Evolutionary conservation across 1,140 invertebrate species (phyloP).

Genomic region (Brachionus koreanus): DNA sequence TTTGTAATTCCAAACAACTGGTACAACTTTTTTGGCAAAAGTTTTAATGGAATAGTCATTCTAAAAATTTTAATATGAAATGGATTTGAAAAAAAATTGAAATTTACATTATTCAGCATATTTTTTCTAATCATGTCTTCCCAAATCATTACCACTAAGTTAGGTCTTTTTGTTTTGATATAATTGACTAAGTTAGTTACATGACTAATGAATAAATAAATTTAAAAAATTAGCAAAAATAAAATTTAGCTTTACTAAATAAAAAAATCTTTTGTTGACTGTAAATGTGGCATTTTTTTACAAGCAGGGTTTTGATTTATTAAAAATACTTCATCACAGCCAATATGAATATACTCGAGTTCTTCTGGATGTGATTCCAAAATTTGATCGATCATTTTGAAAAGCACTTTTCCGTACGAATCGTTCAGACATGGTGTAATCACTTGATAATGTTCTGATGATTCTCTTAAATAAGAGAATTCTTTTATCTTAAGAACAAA

Average conservation of each 20-base stretch:
- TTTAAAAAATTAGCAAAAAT: background rate
- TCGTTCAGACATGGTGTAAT: constrained; percentile 36
- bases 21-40: constrained; percentile 11
- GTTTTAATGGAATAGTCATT: background rate
- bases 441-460: constrained; percentile 10
- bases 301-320: background rate
- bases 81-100: background rate
- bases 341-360: constrained; percentile 38
- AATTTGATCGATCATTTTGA: constrained; percentile 43
- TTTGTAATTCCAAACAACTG: constrained; percentile 44
- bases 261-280: constrained; percentile 42
- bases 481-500: constrained; percentile 43
- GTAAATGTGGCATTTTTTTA: background rate
- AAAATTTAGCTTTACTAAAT: background rate
- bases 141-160: constrained; percentile 32
- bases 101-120: background rate
- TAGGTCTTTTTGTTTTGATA: constrained; percentile 40
- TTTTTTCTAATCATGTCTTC: constrained; percentile 39
- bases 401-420: constrained; percentile 9
- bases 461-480: constrained; percentile 38
- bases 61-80: background rate
- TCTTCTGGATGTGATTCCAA: constrained; percentile 4
- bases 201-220: background rate
- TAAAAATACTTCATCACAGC: constrained; percentile 43
- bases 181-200: constrained; percentile 26